Base-by-base conservation (phyloP, 1,140 invertebrate species). In the Eupristina koningsbergeri region DNA sequence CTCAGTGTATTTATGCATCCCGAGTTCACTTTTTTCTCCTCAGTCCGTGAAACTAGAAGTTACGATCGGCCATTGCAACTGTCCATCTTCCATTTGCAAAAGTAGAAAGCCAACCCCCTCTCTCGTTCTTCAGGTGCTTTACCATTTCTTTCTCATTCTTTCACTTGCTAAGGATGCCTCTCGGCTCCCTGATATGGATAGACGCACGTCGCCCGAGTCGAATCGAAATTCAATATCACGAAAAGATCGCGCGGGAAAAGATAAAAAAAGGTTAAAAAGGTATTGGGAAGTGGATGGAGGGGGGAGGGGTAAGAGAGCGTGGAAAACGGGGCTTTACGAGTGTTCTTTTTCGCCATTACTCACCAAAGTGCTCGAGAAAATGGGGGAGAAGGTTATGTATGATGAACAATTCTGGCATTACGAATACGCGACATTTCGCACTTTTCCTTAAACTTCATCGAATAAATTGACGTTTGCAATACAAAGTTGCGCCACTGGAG, bases 211-310 rank as follows among this genome's bases (percentile, higher is more conserved):
- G 80, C 29, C 36, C 81, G 63, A 31, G 8, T 76, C 85, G 73
- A 86, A 88, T 87, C 76, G 84, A 88, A 87, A 88, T 89, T 88
- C 86, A 87, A 90, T 89, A 90, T 89, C 81, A 81, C 36, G 82
- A 80, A 81, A 64, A 61, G 79, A 79, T 64, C 34, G 39, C 64
- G 63, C 36, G 58, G 76, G 80, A 77, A 50, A 69, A 36, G 26
- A 22, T 53, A 31, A 1, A 73, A 39, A 82, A 74, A 34, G 61
- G 53, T 61, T 78, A 63, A 76, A 75, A 85, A 53, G 41, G 5
- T 47, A 63, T 26, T 45, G 13, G 29, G 36, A 8, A n/a, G n/a
- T n/a, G n/a, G n/a, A n/a, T n/a, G n/a, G 50, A 0, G 45, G n/a
- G 22, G 31, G 50, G 11, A 19, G 9, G 36, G 50, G 41, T n/a